These are phyloP conservation scores for Xiphophorus maculatus DNA, from an alignment of 2,113 vertebrate species.

Conservation along the genomic window DNA sequence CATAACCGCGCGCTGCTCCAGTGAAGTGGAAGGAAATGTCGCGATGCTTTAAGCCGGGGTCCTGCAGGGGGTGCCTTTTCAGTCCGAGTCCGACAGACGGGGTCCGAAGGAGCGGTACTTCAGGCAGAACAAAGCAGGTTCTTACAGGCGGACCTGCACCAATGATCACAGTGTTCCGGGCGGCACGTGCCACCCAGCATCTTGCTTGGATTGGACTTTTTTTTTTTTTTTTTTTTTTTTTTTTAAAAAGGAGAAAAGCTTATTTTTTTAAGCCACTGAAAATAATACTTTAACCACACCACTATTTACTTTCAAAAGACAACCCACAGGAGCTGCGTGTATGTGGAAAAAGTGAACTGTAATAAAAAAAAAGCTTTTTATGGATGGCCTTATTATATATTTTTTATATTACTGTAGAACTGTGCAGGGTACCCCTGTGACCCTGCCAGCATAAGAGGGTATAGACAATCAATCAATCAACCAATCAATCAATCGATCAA, in stretches of 20 bases:
- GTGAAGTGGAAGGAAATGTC: slow-evolving; percentile 11
- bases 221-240: too few species aligned
- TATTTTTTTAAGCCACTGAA: too few species aligned
- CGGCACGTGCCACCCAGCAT: not conserved
- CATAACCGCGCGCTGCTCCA: not conserved
- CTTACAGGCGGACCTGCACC: not conserved
- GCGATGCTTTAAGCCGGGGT: not conserved
- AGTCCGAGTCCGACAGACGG: not conserved
- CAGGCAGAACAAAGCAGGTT: not conserved
- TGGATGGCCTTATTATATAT: too few species aligned
- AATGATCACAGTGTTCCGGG: not conserved
- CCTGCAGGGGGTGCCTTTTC: not conserved
- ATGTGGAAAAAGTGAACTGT: too few species aligned
- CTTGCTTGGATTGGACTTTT: not conserved
- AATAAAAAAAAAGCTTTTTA: too few species aligned
- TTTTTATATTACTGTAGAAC: too few species aligned
- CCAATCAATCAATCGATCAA: too few species aligned
- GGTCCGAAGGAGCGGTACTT: not conserved
- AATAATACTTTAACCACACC: not conserved
- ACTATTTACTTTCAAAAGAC: not conserved
- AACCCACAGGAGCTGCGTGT: too few species aligned
- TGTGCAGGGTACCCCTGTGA: too few species aligned
- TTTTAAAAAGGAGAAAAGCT: too few species aligned
- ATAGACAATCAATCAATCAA: too few species aligned
- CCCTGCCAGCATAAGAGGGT: too few species aligned